Percentiles rank a stretch among this genome's conserved stretches.
Conservation (phyloP, 2,797 vertebrate species). For the Urophycis tenuis region DNA sequence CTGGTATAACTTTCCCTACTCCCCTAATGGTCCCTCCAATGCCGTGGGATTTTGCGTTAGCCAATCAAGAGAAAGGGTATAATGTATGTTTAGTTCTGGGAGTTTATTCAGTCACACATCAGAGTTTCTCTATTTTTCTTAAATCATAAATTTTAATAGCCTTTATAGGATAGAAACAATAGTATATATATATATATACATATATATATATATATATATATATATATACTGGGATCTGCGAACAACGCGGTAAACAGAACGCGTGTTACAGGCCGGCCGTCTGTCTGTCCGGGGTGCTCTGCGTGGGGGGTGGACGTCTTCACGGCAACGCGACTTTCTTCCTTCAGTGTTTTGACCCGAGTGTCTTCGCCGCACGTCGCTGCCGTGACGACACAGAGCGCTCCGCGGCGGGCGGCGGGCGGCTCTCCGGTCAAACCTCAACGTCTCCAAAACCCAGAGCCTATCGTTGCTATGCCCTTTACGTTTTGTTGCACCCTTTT, state of each 20-base stretch:
- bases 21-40: conserved; percentile 28
- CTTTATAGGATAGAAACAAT: neutral
- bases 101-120: conserved; percentile 18
- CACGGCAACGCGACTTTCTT: neutral
- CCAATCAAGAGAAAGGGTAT: conserved; percentile 53
- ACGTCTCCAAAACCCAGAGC: conserved; percentile 21
- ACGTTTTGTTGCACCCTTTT: conserved; percentile 18
- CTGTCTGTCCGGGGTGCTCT: conserved; percentile 4
- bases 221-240: neutral
- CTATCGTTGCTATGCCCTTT: neutral
- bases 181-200: neutral
- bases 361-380: neutral
- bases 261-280: conserved; percentile 28
- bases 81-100: conserved; percentile 30
- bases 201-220: too few relatives aligned
- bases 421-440: conserved; percentile 25
- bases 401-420: conserved; percentile 28
- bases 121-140: conserved; percentile 27
- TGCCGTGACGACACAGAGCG: conserved; percentile 23
- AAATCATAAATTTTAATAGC: conserved; percentile 4
- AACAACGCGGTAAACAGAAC: conserved; percentile 6
- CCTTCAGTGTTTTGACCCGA: conserved; percentile 1
- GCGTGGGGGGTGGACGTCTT: conserved; percentile 2
- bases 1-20: neutral
- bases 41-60: conserved; percentile 44